Percentiles rank a stretch among this genome's conserved stretches.
These are phyloP conservation scores for Ophthalmolycus amberensis DNA, from an alignment of 2,113 vertebrate genomes.

Conservation along the genomic window DNA sequence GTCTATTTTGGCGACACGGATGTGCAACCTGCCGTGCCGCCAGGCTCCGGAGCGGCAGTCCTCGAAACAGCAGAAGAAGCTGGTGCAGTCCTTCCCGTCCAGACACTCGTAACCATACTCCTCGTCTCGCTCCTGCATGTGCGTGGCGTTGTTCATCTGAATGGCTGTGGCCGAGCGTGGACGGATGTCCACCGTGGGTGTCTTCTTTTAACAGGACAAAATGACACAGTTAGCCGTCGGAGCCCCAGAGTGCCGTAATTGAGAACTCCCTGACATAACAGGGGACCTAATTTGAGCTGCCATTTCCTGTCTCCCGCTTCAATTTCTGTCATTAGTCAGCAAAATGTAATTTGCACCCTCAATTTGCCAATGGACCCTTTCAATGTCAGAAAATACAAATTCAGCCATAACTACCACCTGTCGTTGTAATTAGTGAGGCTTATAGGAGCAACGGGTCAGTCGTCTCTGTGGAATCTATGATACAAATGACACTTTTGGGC, in stretches of 20 bases:
- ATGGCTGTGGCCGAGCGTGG: conserved; percentile 95
- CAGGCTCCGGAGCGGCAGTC: conserved; percentile 98
- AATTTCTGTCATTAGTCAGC: conserved; percentile 38
- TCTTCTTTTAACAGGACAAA: conserved; percentile 84
- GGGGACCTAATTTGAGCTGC: conserved; percentile 42
- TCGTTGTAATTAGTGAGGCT: conserved; percentile 59
- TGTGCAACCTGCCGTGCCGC: conserved; percentile 97
- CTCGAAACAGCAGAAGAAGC: conserved; percentile 99
- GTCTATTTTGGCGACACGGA: conserved; percentile 98
- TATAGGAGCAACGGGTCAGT: conserved; percentile 46
- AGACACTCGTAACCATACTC: conserved; percentile 98
- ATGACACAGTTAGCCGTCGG: conserved; percentile 57
- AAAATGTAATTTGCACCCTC: conserved; percentile 64
- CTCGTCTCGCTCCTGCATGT: conserved; percentile 97
- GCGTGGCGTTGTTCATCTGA: conserved; percentile 99
- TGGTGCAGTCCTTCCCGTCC: conserved; percentile 99
- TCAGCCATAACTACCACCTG: conserved; percentile 43
- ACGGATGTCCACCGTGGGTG: conserved; percentile 97
- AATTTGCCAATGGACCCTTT: conserved; percentile 55
- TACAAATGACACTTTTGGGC: conserved; percentile 65
- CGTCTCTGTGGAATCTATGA: conserved; percentile 31
- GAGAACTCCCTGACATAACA: conserved; percentile 24
- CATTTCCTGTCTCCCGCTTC: conserved; percentile 27
- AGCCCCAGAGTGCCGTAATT: not conserved
- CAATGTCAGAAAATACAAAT: conserved; percentile 53